A percentile compares a stretch with the other conserved stretches of the same genome.
Conservation (phyloP, 2,797 vertebrate species). For the Cynodonichthys magdalenae region DNA sequence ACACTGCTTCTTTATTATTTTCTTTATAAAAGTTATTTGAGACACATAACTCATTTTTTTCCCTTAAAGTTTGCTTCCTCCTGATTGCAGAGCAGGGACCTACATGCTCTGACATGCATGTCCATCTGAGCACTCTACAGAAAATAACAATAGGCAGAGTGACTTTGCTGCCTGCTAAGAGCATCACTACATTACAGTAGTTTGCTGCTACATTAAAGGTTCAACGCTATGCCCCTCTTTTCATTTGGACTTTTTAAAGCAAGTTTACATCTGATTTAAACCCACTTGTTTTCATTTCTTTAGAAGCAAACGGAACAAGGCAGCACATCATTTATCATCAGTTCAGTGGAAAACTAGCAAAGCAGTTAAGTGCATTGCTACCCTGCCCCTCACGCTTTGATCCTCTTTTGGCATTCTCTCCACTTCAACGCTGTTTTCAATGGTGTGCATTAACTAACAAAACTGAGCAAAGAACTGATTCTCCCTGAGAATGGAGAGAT, state of each 20-base stretch:
- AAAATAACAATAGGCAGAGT: background rate
- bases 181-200: background rate
- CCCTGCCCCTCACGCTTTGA: constrained; percentile 70
- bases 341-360: constrained; percentile 61
- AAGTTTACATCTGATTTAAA: constrained; percentile 22
- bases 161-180: background rate
- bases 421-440: constrained; percentile 68
- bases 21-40: no score
- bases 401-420: constrained; percentile 72
- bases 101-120: no score
- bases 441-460: constrained; percentile 73
- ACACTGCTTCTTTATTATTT: no score
- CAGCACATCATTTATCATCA: constrained; percentile 37
- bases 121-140: background rate
- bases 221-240: background rate
- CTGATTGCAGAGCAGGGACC: no score
- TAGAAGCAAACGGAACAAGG: constrained; percentile 32
- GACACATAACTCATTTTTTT: no score
- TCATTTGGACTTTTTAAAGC: background rate
- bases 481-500: constrained; percentile 70
- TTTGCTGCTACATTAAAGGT: background rate
- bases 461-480: constrained; percentile 59
- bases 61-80: no score
- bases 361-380: constrained; percentile 66
- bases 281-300: constrained; percentile 15